Conservation (phyloP, 2,797 vertebrate genomes). For the Falco biarmicus region DNA sequence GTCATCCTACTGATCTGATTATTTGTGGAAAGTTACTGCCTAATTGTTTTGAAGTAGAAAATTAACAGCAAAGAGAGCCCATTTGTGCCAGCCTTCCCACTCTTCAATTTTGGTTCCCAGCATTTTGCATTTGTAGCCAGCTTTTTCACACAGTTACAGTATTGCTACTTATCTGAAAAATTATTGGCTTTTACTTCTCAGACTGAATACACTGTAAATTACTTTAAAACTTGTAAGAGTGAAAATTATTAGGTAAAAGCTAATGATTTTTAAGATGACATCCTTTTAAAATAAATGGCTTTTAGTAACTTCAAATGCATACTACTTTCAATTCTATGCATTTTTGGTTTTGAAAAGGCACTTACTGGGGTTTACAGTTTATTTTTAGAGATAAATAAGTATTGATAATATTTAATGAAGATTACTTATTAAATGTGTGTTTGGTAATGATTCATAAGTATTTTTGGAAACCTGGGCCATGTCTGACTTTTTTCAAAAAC, state of each 20-base stretch:
- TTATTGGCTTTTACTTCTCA: background rate
- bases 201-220: background rate
- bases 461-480: background rate
- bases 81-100: background rate
- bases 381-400: slow-evolving; percentile 35
- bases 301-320: background rate
- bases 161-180: background rate
- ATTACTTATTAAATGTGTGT: background rate
- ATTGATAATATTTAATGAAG: background rate
- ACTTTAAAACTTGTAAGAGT: background rate
- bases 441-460: background rate
- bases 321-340: background rate
- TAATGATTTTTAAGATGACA: background rate
- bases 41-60: background rate
- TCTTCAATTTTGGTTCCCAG: background rate
- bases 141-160: background rate
- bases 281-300: background rate
- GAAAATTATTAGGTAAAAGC: background rate
- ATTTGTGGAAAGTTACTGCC: background rate
- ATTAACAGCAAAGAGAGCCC: background rate
- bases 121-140: background rate
- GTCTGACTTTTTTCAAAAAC: background rate
- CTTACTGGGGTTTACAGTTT: background rate
- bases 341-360: slow-evolving; percentile 5
- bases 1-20: background rate